These are phyloP conservation scores for Pipa parva DNA, from an alignment of 2,113 vertebrate species.

Conservation along the genomic window DNA sequence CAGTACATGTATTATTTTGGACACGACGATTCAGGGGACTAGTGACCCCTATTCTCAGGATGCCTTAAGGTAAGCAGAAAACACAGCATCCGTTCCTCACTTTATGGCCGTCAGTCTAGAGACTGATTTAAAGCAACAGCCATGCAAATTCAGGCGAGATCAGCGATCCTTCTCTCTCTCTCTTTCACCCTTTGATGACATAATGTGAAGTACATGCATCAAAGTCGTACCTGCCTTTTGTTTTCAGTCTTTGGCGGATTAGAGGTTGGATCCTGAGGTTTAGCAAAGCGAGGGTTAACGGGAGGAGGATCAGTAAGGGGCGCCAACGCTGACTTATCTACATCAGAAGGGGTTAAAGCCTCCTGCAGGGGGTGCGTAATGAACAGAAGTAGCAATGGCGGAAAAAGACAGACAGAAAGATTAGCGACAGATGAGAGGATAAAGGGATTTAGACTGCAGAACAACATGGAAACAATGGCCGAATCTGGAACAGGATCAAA, in stretches of 20 bases:
- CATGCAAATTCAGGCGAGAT: too few species aligned
- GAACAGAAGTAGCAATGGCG: constrained; percentile 13
- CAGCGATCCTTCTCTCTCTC: too few species aligned
- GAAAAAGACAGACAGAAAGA: constrained; percentile 46
- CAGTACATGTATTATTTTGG: too few species aligned
- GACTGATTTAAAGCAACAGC: too few species aligned
- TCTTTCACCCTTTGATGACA: background rate
- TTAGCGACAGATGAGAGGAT: constrained; percentile 35
- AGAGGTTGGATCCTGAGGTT: constrained; percentile 60
- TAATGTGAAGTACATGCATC: background rate
- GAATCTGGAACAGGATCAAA: too few species aligned
- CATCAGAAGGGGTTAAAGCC: constrained; percentile 46
- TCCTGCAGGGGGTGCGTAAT: constrained; percentile 50
- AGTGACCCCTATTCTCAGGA: background rate
- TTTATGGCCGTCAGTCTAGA: too few species aligned
- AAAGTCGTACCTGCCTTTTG: constrained; percentile 79
- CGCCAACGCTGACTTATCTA: constrained; percentile 56
- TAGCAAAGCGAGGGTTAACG: constrained; percentile 63
- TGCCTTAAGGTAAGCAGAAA: too few species aligned
- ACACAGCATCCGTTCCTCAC: too few species aligned
- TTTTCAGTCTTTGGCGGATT: constrained; percentile 57
- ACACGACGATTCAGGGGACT: too few species aligned
- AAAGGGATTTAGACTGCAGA: background rate
- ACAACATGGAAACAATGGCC: background rate
- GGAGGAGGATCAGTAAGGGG: constrained; percentile 57